phyloP scores from a whole-genome alignment of 2,888 invertebrate genomes.

The Mechanitis messenoides region DNA sequence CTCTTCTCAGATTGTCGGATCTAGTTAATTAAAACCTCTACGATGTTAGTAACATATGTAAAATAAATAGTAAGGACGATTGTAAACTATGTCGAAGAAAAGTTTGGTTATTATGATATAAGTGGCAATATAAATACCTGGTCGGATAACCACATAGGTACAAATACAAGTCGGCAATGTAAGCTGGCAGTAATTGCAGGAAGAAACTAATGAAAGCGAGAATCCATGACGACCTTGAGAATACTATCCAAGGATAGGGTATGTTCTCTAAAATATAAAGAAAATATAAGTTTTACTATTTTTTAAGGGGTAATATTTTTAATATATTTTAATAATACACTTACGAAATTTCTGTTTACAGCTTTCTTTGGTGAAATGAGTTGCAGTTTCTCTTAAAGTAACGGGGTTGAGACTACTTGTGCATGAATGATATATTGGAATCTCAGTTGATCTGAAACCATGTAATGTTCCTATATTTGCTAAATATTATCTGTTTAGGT shows the following conservation, averaged over 20 bases:
- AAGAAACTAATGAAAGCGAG: slow-evolving; percentile 15
- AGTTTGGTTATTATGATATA: too few relatives aligned
- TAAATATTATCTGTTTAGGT: too few relatives aligned
- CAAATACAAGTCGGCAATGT: slow-evolving; percentile 31
- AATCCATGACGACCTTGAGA: slow-evolving; percentile 2
- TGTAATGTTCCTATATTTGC: too few relatives aligned
- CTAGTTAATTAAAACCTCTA: too few relatives aligned
- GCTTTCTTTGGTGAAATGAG: slow-evolving; percentile 32
- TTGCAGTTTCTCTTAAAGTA: slow-evolving; percentile 85
- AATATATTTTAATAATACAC: neutral
- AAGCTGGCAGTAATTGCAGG: slow-evolving; percentile 31
- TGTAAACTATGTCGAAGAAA: too few relatives aligned
- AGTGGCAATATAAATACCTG: slow-evolving; percentile 24
- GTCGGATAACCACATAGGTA: slow-evolving; percentile 28
- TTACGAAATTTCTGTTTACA: slow-evolving; percentile 15
- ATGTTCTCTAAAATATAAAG: slow-evolving; percentile 5
- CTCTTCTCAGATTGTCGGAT: too few relatives aligned
- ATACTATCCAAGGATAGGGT: slow-evolving; percentile 6
- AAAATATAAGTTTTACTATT: neutral
- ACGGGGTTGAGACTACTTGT: slow-evolving; percentile 90
- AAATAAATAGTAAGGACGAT: too few relatives aligned
- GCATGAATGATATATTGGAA: slow-evolving; percentile 91
- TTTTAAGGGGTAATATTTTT: neutral
- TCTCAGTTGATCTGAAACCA: slow-evolving; percentile 63
- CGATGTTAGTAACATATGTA: too few relatives aligned